Evolutionary conservation across 92 coral and sea anemone genomes (phyloP), one percentile per base, ranked within the genome.

Genomic region (Phenganax marumi): DNA sequence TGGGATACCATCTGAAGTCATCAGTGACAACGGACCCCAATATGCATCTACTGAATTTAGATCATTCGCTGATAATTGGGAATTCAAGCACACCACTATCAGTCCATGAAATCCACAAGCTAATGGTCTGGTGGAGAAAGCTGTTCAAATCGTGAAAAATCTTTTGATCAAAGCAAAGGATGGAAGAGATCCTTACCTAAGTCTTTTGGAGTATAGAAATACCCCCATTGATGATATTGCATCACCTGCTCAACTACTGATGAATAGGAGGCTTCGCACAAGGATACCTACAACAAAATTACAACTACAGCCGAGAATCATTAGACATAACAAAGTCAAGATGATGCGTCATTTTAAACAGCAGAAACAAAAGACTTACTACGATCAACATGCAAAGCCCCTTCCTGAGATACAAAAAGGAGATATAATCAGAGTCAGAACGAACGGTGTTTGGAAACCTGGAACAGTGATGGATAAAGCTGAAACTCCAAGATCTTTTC

Each of bases 1-100:
- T 60, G 90, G 91, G n/a, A 86, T 91, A 16, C 89, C 94, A 39
- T 49, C 77, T 6, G 87, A 73, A 52, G 85, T 88, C 55, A 83
- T 74, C 76, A 85, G 88, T 49, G 90, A 88, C 81, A 83, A 43
- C 70, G 80, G 80, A 13, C 72, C 61, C 0, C 86, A 83, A 43
- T 83, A 55, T 46, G 10, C 80, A 43, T 48, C 56, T 39, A 43
- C 23, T 0, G 80, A 54, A 18, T 73, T 52, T 14, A 11, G 12
- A 52, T 53, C 71, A 54, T 72, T 83, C 53, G 49, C 86, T 10
- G 61, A 47, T 5, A 14, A 72, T 2, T 76, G 81, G 81, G 65
- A 76, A 14, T 76, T 52, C 65, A 54, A 53, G 17, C 79, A 69
- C 22, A 69, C 80, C 18, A 82, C 81, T 9, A 49, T 58, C 21